Evolutionary conservation across 2,888 invertebrate genomes (phyloP).

Genomic region (Andrena dorsata): DNA sequence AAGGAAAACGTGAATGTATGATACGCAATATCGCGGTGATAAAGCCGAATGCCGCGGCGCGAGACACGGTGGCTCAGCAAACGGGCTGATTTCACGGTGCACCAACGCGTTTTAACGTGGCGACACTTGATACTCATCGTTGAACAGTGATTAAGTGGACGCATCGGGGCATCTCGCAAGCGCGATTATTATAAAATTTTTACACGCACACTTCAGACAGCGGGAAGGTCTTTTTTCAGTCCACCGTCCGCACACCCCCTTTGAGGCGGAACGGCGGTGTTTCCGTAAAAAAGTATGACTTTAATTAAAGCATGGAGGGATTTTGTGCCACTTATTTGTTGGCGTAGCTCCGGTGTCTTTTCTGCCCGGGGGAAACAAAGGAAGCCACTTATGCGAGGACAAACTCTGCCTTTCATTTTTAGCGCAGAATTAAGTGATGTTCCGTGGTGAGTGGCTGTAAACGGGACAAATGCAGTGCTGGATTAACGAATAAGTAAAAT

Average conservation of each 20-base stretch:
- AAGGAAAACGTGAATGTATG: slow-evolving; percentile 44
- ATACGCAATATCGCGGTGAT: slow-evolving; percentile 50
- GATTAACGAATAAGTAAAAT: too few relatives aligned
- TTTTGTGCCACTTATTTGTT: slow-evolving; percentile 34
- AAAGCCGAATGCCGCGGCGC: slow-evolving; percentile 13
- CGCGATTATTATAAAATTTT: slow-evolving; percentile 20
- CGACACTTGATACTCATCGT: slow-evolving; percentile 7
- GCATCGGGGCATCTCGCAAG: neutral
- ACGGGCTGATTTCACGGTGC: neutral
- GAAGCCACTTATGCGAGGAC: neutral
- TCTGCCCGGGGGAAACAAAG: slow-evolving; percentile 3
- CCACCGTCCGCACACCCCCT: too few relatives aligned
- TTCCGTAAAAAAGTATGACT: slow-evolving; percentile 31
- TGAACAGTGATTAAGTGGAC: slow-evolving; percentile 30
- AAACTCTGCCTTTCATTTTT: neutral
- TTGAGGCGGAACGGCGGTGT: neutral
- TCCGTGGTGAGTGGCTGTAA: too few relatives aligned
- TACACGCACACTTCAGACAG: slow-evolving; percentile 1
- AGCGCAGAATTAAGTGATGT: neutral
- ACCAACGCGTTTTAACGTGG: neutral
- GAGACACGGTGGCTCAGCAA: neutral
- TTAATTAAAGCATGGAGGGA: slow-evolving; percentile 47
- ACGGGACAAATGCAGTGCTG: too few relatives aligned
- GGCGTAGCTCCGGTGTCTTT: slow-evolving; percentile 6
- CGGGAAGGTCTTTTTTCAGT: too few relatives aligned